Conservation (phyloP, 2,113 vertebrate genomes). For the Colossoma macropomum region DNA sequence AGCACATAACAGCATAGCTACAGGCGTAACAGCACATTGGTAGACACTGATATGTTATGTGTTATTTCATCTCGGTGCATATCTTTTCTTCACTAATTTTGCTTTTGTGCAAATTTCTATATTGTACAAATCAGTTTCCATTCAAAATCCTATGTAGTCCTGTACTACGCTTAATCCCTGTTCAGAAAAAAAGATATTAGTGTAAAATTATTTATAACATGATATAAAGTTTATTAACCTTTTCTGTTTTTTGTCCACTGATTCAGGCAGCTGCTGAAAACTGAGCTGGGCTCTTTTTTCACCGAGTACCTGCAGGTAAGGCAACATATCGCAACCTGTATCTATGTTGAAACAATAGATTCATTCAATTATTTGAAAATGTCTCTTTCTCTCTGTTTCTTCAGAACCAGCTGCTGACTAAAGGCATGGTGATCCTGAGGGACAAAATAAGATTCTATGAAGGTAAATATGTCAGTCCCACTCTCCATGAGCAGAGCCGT, state of each 20-base stretch:
- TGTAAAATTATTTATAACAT: background rate
- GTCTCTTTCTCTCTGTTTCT: background rate
- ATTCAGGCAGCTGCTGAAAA: constrained; percentile 86
- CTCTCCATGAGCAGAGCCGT: background rate
- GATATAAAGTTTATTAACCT: background rate
- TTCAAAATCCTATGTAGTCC: too few species aligned
- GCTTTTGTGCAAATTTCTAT: too few species aligned
- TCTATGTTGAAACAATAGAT: background rate
- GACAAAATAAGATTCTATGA: constrained; percentile 98
- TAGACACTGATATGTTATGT: background rate
- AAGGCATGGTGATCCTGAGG: constrained; percentile 98
- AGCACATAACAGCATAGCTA: background rate
- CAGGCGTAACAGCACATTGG: background rate
- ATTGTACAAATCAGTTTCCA: too few species aligned
- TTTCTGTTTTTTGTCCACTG: background rate
- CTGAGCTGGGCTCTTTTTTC: constrained; percentile 89
- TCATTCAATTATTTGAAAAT: background rate
- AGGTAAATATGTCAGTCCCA: constrained; percentile 77
- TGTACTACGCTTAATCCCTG: too few species aligned
- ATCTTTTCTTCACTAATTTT: too few species aligned
- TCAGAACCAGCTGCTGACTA: constrained; percentile 96
- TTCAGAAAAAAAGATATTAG: background rate
- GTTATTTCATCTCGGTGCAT: too few species aligned
- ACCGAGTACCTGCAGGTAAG: constrained; percentile 88
- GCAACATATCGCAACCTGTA: background rate